Evolutionary conservation across 35 echinoderm and acorn worm species (phyloP), one percentile per base, ranked within the genome.

Genomic region (Apostichopus californicus): DNA sequence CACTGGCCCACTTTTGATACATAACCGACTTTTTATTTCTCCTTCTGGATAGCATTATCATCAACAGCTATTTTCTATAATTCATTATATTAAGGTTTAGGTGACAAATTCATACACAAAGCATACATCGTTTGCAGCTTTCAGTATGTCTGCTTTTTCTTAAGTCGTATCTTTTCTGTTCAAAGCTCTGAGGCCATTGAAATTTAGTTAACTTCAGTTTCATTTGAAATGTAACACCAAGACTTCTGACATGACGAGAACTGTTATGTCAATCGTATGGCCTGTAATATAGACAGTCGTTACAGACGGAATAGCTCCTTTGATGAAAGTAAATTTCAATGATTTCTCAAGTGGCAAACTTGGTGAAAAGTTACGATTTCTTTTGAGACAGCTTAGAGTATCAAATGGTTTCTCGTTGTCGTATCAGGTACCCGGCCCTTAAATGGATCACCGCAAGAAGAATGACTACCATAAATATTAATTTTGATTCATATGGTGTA

Each of bases 301-400:
- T 75, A 5, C 14, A 75, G 20, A 22, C 54, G 21, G 80, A 59
- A 85, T 85, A 22, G 55, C 57, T 85, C 81, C 81, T 58, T 85
- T 56, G 81, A 56, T 59, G 81, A 59, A 56, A 17, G 81, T 60
- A 85, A 85, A 85, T 85, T 85, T 20, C 14, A 9, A 58, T 85
- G 56, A 85, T 85, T 85, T 85, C 81, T 85, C 81, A 20, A 85
- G 81, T 85, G 81, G 58, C 55, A 22, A 9, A 85, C 81, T 7
- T 58, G 17, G 56, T 22, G 81, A 59, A 85, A 59, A 85, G 81
- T 59, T 5, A 18, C 57, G 57, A 85, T 85, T 85, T 85, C 81
- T 57, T 56, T 85, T 59, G 81, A 85, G 81, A 85, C 13, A 75
- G 17, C 0, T 75, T 75, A 75, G n/a, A 18, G 71, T 75, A 75